Conservation (phyloP, 2,113 vertebrate species). For the Alexandromys fortis region DNA sequence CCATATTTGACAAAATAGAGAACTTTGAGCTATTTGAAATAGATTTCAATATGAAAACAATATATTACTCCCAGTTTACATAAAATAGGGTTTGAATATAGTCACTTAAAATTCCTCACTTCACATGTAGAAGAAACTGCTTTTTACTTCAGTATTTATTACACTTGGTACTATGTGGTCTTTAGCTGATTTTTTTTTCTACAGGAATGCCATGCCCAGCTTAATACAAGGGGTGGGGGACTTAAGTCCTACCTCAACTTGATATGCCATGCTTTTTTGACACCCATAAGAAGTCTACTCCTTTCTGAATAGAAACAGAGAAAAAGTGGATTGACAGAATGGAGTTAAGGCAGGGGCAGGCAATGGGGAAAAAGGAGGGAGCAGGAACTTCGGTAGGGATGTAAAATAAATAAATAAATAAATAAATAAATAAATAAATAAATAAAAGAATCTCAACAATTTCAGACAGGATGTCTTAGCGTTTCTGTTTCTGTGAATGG, state of each 20-base stretch:
- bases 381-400: not conserved
- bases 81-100: not conserved
- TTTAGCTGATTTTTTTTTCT: not conserved
- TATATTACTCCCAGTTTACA: not conserved
- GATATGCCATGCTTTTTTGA: too few species aligned
- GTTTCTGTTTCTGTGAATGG: not conserved
- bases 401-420: not conserved
- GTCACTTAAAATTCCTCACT: slow-evolving; percentile 1
- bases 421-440: not conserved
- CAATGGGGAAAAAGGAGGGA: not conserved
- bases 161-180: not conserved
- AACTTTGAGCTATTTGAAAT: slow-evolving; percentile 44
- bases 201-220: not conserved
- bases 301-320: not conserved
- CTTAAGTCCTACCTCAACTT: too few species aligned
- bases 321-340: not conserved
- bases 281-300: too few species aligned
- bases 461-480: not conserved
- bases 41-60: slow-evolving; percentile 29
- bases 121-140: slow-evolving; percentile 41
- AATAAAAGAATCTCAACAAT: not conserved
- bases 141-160: slow-evolving; percentile 34
- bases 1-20: slow-evolving; percentile 41
- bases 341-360: not conserved
- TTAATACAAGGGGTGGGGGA: too few species aligned